These are phyloP conservation scores for Orchesella flavescens DNA, from an alignment of 2,888 invertebrate species.

Conservation along the genomic window DNA sequence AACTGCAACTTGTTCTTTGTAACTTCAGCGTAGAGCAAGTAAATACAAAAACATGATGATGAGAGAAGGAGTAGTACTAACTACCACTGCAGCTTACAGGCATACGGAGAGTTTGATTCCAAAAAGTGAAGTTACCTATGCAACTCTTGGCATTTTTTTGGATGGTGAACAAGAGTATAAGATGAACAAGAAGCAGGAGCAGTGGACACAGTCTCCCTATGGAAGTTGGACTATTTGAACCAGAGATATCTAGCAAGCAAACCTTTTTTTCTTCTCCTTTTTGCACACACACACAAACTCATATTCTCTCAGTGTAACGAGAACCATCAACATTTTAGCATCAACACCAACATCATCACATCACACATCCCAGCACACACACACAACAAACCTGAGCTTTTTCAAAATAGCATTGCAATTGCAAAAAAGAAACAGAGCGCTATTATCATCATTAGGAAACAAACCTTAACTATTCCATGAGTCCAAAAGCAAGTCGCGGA, in stretches of 20 bases:
- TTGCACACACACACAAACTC: not conserved
- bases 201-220: slow-evolving; percentile 26
- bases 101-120: slow-evolving; percentile 5
- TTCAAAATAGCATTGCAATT: not conserved
- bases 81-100: not conserved
- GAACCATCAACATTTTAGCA: slow-evolving; percentile 3
- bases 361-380: not conserved
- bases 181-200: slow-evolving; percentile 1
- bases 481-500: not conserved
- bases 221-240: slow-evolving; percentile 33
- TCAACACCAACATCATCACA: slow-evolving; percentile 16
- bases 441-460: not conserved
- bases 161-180: slow-evolving; percentile 7
- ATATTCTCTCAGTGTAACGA: not conserved
- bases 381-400: slow-evolving; percentile 1
- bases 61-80: not conserved
- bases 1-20: slow-evolving; percentile 20
- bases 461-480: not conserved
- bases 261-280: not conserved
- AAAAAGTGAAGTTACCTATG: not conserved
- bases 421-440: not conserved
- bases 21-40: not conserved
- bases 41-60: not conserved
- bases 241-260: slow-evolving; percentile 15
- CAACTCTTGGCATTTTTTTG: not conserved